phyloP scores from a whole-genome alignment of 1,140 invertebrate genomes.

The Dolichoris vasculosae region DNA sequence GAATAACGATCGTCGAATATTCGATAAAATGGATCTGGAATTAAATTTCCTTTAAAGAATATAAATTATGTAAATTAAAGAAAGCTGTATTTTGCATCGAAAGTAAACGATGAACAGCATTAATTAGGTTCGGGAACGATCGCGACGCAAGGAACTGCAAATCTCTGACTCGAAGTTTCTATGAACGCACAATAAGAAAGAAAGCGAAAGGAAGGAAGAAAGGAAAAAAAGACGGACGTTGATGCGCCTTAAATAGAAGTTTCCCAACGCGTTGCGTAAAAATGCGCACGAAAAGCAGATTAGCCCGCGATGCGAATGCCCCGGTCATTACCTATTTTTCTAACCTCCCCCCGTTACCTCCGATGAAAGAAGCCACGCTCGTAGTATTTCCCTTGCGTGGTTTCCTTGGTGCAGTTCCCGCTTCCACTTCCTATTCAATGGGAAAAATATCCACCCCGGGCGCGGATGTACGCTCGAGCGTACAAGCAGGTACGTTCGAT shows the following conservation, averaged over 20 bases:
- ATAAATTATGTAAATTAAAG: no score
- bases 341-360: neutral
- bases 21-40: no score
- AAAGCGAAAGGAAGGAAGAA: neutral
- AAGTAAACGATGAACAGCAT: no score
- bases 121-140: no score
- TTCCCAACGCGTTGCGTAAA: constrained; percentile 43
- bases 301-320: constrained; percentile 18
- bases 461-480: constrained; percentile 47
- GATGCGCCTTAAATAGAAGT: constrained; percentile 13
- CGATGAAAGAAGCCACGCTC: neutral
- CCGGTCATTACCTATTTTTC: constrained; percentile 40
- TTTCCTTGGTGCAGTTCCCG: neutral
- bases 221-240: neutral
- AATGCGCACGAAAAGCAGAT: constrained; percentile 41
- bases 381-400: neutral
- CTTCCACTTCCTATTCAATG: constrained; percentile 35
- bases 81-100: no score
- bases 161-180: constrained; percentile 21
- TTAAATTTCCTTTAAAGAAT: no score
- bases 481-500: constrained; percentile 15
- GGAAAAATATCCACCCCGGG: neutral
- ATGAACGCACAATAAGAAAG: neutral
- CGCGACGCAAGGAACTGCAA: neutral
- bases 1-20: no score